phyloP scores from a whole-genome alignment of 2,113 vertebrate species.

The Rhinoptilus africanus region DNA sequence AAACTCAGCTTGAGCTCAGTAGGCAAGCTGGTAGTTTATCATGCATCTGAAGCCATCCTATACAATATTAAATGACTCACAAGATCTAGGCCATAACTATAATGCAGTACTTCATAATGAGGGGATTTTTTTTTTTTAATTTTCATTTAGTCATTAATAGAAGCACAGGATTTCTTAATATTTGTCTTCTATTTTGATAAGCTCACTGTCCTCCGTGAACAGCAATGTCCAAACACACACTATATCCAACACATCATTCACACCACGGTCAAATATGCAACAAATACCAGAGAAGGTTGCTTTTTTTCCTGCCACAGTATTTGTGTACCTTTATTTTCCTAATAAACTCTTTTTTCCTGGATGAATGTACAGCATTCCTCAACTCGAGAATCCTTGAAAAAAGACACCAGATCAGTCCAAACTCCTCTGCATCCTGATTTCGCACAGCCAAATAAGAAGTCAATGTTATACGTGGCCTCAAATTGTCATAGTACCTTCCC shows the following conservation, averaged over 20 bases:
- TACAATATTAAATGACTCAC: constrained; percentile 33
- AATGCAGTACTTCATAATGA: constrained; percentile 33
- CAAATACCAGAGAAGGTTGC: not conserved
- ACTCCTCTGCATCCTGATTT: not conserved
- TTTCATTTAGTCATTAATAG: constrained; percentile 40
- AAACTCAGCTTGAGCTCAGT: not conserved
- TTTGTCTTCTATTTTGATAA: constrained; percentile 33
- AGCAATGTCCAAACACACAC: not conserved
- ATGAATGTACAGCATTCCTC: not conserved
- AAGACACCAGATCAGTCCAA: not conserved
- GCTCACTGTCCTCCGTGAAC: not conserved
- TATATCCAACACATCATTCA: not conserved
- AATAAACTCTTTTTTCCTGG: not conserved
- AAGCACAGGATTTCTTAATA: constrained; percentile 23
- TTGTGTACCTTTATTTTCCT: not conserved
- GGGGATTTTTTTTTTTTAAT: not conserved
- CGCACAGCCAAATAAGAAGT: not conserved
- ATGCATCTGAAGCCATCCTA: not conserved
- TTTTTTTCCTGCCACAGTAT: fast-evolving
- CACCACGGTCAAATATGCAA: not conserved
- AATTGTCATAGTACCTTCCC: not conserved
- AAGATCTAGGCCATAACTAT: not conserved
- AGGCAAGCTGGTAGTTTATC: constrained; percentile 25
- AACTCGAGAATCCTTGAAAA: not conserved
- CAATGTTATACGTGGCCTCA: fast-evolving